These are phyloP conservation scores for Orycteropus afer DNA, from an alignment of 2,113 vertebrate genomes.

Conservation along the genomic window DNA sequence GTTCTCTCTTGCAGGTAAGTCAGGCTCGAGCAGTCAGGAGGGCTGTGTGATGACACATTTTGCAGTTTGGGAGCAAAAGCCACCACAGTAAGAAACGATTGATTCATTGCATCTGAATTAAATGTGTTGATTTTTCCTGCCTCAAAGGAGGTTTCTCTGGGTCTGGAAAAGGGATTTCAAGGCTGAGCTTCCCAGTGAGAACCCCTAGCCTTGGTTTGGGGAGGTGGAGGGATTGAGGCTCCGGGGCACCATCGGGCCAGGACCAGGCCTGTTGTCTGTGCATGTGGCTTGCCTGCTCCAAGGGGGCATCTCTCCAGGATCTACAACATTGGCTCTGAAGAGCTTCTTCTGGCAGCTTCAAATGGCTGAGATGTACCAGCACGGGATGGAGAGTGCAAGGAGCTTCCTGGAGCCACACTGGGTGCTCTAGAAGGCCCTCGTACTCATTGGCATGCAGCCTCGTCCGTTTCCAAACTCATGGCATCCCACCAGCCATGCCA, in stretches of 20 bases:
- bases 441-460: constrained; percentile 54
- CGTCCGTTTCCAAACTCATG: neutral
- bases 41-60: constrained; percentile 69
- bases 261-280: constrained; percentile 20
- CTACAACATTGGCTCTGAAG: neutral
- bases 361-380: constrained; percentile 36
- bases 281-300: constrained; percentile 72
- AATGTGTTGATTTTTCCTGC: neutral
- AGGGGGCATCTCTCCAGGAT: neutral
- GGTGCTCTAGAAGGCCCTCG: neutral
- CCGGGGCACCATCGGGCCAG: neutral
- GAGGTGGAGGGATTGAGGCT: neutral
- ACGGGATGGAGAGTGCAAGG: neutral
- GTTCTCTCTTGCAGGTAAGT: constrained; percentile 87
- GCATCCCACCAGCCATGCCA: constrained; percentile 56
- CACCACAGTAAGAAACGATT: constrained; percentile 81
- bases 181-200: neutral
- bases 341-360: constrained; percentile 41
- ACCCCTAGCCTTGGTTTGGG: neutral
- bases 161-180: neutral
- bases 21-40: constrained; percentile 72
- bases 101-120: constrained; percentile 71
- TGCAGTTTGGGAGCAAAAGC: constrained; percentile 75
- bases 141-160: neutral
- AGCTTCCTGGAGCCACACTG: neutral